phyloP scores from a whole-genome alignment of 1,140 invertebrate genomes.

The Yoshiicerus persimilis region DNA sequence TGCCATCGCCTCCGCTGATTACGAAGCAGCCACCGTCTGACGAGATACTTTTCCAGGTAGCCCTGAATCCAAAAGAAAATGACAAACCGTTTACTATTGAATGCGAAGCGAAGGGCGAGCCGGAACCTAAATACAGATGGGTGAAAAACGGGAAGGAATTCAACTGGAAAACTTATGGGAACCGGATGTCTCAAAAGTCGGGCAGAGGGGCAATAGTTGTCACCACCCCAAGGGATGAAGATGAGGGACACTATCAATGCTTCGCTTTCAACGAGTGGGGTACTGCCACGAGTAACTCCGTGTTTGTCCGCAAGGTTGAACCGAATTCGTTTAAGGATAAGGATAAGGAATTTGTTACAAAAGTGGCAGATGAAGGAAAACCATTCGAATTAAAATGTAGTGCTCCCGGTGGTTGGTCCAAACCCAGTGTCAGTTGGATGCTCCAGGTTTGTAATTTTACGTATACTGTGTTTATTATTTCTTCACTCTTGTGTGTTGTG shows the following conservation, averaged over 20 bases:
- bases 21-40: no score
- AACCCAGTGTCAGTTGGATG: slow-evolving; percentile 90
- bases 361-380: slow-evolving; percentile 77
- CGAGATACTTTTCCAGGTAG: no score
- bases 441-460: slow-evolving; percentile 62
- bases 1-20: no score
- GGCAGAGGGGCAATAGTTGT: slow-evolving; percentile 89
- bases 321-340: slow-evolving; percentile 89
- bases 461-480: background rate
- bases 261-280: slow-evolving; percentile 94
- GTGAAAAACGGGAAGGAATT: slow-evolving; percentile 92
- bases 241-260: slow-evolving; percentile 86
- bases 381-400: slow-evolving; percentile 83
- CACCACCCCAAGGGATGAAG: slow-evolving; percentile 78
- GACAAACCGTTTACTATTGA: slow-evolving; percentile 93
- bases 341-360: slow-evolving; percentile 63
- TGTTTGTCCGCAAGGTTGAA: slow-evolving; percentile 89
- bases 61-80: slow-evolving; percentile 80
- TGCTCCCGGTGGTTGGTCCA: slow-evolving; percentile 91
- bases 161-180: slow-evolving; percentile 70
- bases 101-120: slow-evolving; percentile 90
- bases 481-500: background rate
- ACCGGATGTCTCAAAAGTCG: slow-evolving; percentile 88
- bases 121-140: slow-evolving; percentile 80
- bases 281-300: slow-evolving; percentile 88